phyloP scores from a whole-genome alignment of 2,113 vertebrate species.

The Sula dactylatra region DNA sequence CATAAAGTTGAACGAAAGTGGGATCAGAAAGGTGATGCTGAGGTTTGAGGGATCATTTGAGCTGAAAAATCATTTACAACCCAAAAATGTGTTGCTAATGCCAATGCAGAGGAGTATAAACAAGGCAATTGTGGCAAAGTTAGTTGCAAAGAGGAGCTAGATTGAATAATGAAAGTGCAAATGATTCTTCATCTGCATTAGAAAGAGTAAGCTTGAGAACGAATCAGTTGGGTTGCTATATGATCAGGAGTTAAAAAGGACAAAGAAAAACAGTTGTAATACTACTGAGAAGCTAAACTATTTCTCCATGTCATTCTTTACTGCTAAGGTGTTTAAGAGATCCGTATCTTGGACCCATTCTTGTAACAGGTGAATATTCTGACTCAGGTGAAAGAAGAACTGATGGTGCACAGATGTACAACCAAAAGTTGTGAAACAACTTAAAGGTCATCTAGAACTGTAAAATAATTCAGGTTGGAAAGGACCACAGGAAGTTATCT shows the following conservation, averaged over 20 bases:
- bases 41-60: not conserved
- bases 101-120: not conserved
- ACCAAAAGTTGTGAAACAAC: not conserved
- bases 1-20: not conserved
- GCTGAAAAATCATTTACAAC: not conserved
- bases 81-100: not conserved
- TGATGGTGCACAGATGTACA: not conserved
- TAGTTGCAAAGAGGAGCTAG: not conserved
- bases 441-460: not conserved
- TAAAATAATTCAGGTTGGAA: not conserved
- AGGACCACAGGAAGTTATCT: not conserved
- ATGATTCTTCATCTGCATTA: not conserved
- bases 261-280: not conserved
- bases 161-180: not conserved
- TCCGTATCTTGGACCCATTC: not conserved
- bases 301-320: not conserved
- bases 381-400: not conserved
- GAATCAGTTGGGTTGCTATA: not conserved
- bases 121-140: not conserved
- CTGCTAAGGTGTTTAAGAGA: not conserved
- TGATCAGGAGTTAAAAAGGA: not conserved
- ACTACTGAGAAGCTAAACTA: not conserved
- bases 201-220: not conserved
- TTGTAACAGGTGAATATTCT: not conserved
- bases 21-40: not conserved